Evolutionary conservation across 2,888 invertebrate species (phyloP), one percentile per base, ranked within the genome.

Genomic region (Sarcophaga variegata): DNA sequence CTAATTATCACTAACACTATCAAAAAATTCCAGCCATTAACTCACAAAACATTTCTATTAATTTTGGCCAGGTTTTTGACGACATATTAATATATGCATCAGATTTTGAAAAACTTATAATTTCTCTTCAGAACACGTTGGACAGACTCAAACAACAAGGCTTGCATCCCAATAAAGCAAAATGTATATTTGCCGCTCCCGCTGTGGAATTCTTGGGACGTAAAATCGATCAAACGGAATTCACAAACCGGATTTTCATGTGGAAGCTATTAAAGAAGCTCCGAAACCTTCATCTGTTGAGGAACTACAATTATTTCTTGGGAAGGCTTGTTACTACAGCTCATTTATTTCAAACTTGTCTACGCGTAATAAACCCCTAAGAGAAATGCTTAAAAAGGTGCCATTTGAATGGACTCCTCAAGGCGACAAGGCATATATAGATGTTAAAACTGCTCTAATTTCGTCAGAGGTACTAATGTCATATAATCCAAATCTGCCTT

Each of bases 161-260:
- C 3, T 20, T 70, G 8, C 47, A 49, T 14, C 49, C 59, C 14
- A 70, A 49, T n/a, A 49, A 54, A 20, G 25, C 14, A 14, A 70
- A 70, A 20, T 70, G 54, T 54, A 54, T 70, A 5, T 76, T 76
- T 49, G 81, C 75, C 49, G 81, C 70, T 8, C 37, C 74, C 14
- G n/a, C 81, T 0, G 69, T 81, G 10, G 75, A 76, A 25, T 75
- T 81, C n/a, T 60, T 70, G 20, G 79, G 81, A 4, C 69, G 75
- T 62, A 81, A 74, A 27, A 47, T 81, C 20, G 59, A 82, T 70
- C 25, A 2, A 60, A 72, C 17, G 64, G 74, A 62, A 74, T 81
- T 2, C 79, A 80, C 17, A 71, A 80, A 72, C 72, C 79, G 8
- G 71, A 71, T 66, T 69, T 37, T 11, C 72, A 72, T 11, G 12